Evolutionary conservation across 1,140 invertebrate genomes (phyloP).

Genomic region (Cardiocondyla obscurior): DNA sequence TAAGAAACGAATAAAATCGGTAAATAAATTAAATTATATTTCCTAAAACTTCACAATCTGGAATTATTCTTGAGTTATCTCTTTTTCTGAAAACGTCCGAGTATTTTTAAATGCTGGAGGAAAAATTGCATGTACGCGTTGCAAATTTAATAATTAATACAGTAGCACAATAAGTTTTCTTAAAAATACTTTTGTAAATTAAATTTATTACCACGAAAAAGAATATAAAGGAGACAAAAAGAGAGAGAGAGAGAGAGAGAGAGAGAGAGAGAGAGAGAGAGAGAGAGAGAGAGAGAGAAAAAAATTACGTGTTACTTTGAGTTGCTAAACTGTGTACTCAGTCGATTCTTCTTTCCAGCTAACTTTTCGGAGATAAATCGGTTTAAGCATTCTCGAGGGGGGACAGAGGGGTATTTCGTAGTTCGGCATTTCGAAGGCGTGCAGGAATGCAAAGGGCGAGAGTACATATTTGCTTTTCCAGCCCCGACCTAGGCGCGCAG

Average conservation of each 20-base stretch:
- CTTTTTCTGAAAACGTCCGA: not conserved
- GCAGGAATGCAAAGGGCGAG: slow-evolving; percentile 47
- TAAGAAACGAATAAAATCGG: slow-evolving; percentile 14
- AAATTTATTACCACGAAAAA: not conserved
- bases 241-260: not conserved
- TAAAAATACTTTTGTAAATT: not conserved
- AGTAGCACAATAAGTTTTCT: not conserved
- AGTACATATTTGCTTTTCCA: slow-evolving; percentile 69
- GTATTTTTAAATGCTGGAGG: not conserved
- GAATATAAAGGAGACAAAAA: not conserved
- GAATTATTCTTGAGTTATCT: not conserved
- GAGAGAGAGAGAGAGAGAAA: not conserved
- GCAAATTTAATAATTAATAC: not conserved
- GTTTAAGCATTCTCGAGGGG: slow-evolving; percentile 12
- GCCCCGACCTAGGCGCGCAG: slow-evolving; percentile 17
- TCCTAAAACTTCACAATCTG: not conserved
- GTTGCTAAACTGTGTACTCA: not conserved
- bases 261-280: not conserved
- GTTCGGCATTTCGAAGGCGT: not conserved
- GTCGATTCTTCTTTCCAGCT: not conserved
- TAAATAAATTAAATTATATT: slow-evolving; percentile 12
- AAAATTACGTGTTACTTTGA: not conserved
- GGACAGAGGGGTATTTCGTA: not conserved
- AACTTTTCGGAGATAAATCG: slow-evolving; percentile 16
- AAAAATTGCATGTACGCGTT: not conserved